Percentiles rank a stretch among this genome's conserved stretches.
Conservation (phyloP, 2,797 vertebrate genomes). For the Lycodopsis pacificus region DNA sequence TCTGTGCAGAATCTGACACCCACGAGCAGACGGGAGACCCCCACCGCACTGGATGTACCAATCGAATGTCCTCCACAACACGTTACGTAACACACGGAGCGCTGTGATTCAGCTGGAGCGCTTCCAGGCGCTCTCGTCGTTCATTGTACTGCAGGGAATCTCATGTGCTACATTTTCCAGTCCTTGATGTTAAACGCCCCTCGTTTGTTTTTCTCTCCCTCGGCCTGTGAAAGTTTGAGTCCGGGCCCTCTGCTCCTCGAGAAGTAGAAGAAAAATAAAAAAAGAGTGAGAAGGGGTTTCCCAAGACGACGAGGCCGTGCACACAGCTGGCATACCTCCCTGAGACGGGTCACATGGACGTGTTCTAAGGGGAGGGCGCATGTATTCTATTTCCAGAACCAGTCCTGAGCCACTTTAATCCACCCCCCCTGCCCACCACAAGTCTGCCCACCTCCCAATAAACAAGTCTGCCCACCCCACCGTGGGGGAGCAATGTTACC, state of each 20-base stretch:
- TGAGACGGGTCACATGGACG: conserved; percentile 58
- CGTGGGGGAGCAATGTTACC: conserved; percentile 63
- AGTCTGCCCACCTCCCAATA: conserved; percentile 45
- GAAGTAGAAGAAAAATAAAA: not conserved
- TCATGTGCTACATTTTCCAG: conserved; percentile 53
- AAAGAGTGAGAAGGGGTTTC: conserved; percentile 53
- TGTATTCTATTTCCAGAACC: conserved; percentile 83
- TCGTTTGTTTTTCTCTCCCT: conserved; percentile 37
- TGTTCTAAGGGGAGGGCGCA: conserved; percentile 56
- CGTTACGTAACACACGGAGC: conserved; percentile 65
- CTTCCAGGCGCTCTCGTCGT: conserved; percentile 35
- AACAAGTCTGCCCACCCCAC: conserved; percentile 29
- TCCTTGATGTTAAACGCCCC: conserved; percentile 49
- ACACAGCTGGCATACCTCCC: conserved; percentile 68
- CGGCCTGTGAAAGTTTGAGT: conserved; percentile 26
- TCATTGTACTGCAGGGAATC: conserved; percentile 63
- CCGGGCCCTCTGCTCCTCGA: not conserved
- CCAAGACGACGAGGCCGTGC: conserved; percentile 33
- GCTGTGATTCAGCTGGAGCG: conserved; percentile 38
- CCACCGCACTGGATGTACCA: conserved; percentile 58
- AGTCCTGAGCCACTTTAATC: conserved; percentile 80
- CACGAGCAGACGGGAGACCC: conserved; percentile 48
- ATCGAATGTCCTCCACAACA: conserved; percentile 53
- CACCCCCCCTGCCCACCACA: conserved; percentile 51
- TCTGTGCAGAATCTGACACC: conserved; percentile 76